These are phyloP conservation scores for Gallinago paraguaiae DNA, from an alignment of 2,113 vertebrate species.

Conservation along the genomic window DNA sequence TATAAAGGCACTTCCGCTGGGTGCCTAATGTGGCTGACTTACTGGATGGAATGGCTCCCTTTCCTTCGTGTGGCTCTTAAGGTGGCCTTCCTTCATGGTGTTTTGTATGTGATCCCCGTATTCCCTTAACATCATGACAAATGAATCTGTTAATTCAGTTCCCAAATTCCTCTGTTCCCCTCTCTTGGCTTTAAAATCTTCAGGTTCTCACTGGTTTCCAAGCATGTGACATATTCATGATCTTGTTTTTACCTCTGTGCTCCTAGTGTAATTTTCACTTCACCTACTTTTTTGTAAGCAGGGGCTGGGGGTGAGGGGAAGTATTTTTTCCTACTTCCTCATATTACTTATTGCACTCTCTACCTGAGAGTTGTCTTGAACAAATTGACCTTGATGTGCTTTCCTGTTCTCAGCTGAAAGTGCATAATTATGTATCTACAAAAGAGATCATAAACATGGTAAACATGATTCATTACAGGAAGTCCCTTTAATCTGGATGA, in stretches of 20 bases:
- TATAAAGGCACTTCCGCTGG: too few relatives aligned
- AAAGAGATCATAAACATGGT: background rate
- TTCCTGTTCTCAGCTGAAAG: background rate
- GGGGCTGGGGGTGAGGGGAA: fast-evolving
- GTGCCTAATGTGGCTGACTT: too few relatives aligned
- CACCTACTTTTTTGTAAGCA: background rate
- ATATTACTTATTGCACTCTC: background rate
- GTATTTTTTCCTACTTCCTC: background rate
- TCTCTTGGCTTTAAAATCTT: background rate
- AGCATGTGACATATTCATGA: background rate
- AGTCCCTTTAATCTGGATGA: background rate
- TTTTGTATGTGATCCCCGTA: too few relatives aligned
- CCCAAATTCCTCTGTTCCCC: background rate
- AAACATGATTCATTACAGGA: background rate
- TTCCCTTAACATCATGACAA: background rate
- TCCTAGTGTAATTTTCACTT: background rate
- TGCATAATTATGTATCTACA: background rate
- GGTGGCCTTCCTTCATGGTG: too few relatives aligned
- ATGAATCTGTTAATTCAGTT: background rate
- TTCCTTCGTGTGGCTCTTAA: too few relatives aligned
- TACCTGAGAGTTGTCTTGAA: background rate
- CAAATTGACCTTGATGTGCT: background rate
- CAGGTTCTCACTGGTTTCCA: background rate
- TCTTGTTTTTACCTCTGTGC: background rate
- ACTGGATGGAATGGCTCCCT: too few relatives aligned